Evolutionary conservation across 2,113 vertebrate species (phyloP).

Genomic region (Rynchops niger): DNA sequence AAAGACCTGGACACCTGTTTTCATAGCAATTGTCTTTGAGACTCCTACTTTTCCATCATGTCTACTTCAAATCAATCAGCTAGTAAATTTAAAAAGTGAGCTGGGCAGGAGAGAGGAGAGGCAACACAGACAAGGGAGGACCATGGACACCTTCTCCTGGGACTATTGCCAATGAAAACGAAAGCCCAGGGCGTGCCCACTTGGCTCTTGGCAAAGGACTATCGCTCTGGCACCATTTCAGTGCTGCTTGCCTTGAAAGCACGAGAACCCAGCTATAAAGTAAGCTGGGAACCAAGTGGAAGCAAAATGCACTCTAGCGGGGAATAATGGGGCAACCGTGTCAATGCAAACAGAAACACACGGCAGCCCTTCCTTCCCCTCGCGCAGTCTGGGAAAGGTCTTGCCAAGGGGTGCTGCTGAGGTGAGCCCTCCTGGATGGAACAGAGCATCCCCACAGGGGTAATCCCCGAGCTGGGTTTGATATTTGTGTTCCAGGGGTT

Average conservation of each 20-base stretch:
- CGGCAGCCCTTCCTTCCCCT: neutral
- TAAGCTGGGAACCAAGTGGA: constrained; percentile 33
- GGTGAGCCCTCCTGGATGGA: neutral
- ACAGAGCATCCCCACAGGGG: neutral
- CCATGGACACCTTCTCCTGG: neutral
- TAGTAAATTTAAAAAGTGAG: neutral
- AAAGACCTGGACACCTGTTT: neutral
- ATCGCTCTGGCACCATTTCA: neutral
- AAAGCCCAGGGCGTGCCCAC: neutral
- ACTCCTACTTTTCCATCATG: neutral
- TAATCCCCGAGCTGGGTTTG: neutral
- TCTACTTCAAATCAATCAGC: neutral
- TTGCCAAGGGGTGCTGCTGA: neutral
- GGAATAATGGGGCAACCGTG: constrained; percentile 32
- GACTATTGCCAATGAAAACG: neutral
- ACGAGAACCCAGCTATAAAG: neutral
- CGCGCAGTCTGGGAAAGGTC: neutral
- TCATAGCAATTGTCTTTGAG: neutral
- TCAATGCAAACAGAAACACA: neutral
- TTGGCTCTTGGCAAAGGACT: constrained; percentile 41
- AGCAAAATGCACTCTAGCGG: constrained; percentile 28
- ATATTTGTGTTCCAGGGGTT: neutral
- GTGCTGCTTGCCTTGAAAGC: constrained; percentile 12
- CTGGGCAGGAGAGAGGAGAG: neutral
- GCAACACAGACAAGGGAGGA: neutral